Evolutionary conservation across 2,113 vertebrate species (phyloP).

Genomic region (Actenoides lindsayi): DNA sequence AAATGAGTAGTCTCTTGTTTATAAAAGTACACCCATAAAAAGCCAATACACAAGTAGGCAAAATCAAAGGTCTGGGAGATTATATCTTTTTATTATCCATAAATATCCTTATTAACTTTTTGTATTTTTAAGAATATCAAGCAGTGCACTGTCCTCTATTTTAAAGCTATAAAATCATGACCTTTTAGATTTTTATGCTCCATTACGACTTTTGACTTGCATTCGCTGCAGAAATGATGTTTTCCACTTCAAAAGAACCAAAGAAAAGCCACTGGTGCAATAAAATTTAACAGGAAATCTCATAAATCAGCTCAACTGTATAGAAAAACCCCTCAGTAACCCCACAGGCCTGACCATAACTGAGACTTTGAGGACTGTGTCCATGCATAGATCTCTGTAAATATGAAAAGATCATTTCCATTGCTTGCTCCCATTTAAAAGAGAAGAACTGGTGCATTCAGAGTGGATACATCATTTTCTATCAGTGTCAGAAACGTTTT

Average conservation of each 20-base stretch:
- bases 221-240: constrained; percentile 29
- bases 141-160: not conserved
- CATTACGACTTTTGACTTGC: constrained; percentile 3
- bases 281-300: constrained; percentile 6
- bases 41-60: not conserved
- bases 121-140: constrained; percentile 19
- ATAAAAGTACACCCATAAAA: not conserved
- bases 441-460: not conserved
- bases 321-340: not conserved
- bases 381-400: not conserved
- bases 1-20: not conserved
- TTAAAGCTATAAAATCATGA: constrained; percentile 10
- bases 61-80: not conserved
- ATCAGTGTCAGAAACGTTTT: not conserved
- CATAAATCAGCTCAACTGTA: constrained; percentile 29
- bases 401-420: not conserved
- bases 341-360: not conserved
- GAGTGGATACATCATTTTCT: not conserved
- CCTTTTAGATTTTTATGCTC: constrained; percentile 33
- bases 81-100: not conserved
- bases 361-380: not conserved
- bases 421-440: not conserved
- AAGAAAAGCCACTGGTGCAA: not conserved
- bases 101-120: constrained; percentile 16
- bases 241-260: constrained; percentile 55